These are phyloP conservation scores for Verasper variegatus DNA, from an alignment of 2,113 vertebrate species.

Conservation along the genomic window DNA sequence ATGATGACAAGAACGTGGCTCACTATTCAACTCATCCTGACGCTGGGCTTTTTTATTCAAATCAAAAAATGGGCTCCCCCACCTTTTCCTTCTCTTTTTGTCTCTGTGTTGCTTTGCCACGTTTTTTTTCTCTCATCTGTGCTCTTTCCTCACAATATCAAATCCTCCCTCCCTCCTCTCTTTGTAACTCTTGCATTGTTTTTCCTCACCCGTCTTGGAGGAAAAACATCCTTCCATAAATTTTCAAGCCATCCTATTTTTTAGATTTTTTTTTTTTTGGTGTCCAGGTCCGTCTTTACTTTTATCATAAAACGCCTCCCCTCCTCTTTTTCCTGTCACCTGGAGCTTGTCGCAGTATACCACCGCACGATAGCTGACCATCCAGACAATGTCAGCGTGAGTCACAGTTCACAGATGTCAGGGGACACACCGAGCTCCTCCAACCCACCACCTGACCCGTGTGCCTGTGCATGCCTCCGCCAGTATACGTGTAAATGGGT, in stretches of 20 bases:
- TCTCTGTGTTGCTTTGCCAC: slow-evolving; percentile 31
- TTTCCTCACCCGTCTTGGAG: slow-evolving; percentile 34
- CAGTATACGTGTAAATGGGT: slow-evolving; percentile 31
- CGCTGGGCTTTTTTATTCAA: slow-evolving; percentile 46
- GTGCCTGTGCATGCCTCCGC: slow-evolving; percentile 48
- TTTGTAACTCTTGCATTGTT: slow-evolving; percentile 40
- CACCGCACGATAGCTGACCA: slow-evolving; percentile 60
- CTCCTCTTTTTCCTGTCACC: slow-evolving; percentile 41
- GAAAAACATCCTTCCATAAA: slow-evolving; percentile 10
- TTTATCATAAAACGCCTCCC: slow-evolving; percentile 26
- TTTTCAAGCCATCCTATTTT: slow-evolving; percentile 16
- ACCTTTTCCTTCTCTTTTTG: slow-evolving; percentile 14
- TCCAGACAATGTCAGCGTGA: slow-evolving; percentile 61
- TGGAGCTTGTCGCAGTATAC: slow-evolving; percentile 62
- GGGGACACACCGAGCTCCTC: slow-evolving; percentile 36
- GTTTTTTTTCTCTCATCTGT: slow-evolving; percentile 17
- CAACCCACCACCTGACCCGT: slow-evolving; percentile 10
- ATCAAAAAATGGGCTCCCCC: slow-evolving; percentile 50
- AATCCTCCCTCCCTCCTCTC: slow-evolving; percentile 29
- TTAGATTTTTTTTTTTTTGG: background rate
- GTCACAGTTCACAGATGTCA: slow-evolving; percentile 63
- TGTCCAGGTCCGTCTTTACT: slow-evolving; percentile 11
- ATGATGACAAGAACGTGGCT: slow-evolving; percentile 64
- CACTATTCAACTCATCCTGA: slow-evolving; percentile 55
- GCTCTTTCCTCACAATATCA: slow-evolving; percentile 33